Conservation (phyloP, 2,888 invertebrate genomes). For the Pocota personata region DNA sequence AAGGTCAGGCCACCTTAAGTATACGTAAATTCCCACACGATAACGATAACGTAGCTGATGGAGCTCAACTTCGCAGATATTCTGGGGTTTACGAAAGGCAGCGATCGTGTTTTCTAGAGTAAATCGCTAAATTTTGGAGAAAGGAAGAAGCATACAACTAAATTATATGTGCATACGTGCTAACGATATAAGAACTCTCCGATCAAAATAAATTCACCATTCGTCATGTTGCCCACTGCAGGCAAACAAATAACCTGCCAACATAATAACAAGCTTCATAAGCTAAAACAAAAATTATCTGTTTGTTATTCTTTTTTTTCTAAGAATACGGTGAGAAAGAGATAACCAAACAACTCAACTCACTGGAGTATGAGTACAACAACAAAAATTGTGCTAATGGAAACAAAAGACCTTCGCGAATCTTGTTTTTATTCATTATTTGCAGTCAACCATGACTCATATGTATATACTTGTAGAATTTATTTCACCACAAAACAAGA, state of each 20-base stretch:
- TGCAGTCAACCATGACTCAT: conserved; percentile 30
- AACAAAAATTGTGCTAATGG: conserved; percentile 50
- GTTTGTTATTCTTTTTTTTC: not conserved
- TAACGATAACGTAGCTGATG: no score
- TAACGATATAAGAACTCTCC: no score
- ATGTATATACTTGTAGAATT: not conserved
- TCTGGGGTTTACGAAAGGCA: no score
- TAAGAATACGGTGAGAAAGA: not conserved
- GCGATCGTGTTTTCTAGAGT: no score
- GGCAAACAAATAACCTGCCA: not conserved
- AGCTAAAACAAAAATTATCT: not conserved
- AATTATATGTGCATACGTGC: no score
- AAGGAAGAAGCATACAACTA: no score
- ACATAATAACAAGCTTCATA: not conserved
- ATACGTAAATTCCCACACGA: no score
- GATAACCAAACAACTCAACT: not conserved
- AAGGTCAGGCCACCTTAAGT: no score
- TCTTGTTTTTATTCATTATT: not conserved
- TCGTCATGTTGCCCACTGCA: not conserved
- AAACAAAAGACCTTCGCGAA: conserved; percentile 46
- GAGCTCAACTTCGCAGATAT: no score
- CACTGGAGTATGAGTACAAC: conserved; percentile 8
- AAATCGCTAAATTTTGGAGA: no score
- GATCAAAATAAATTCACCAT: not conserved
- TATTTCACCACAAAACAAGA: conserved; percentile 40